These are phyloP conservation scores for Momotus momota DNA, from an alignment of 2,797 vertebrate genomes.

Conservation along the genomic window DNA sequence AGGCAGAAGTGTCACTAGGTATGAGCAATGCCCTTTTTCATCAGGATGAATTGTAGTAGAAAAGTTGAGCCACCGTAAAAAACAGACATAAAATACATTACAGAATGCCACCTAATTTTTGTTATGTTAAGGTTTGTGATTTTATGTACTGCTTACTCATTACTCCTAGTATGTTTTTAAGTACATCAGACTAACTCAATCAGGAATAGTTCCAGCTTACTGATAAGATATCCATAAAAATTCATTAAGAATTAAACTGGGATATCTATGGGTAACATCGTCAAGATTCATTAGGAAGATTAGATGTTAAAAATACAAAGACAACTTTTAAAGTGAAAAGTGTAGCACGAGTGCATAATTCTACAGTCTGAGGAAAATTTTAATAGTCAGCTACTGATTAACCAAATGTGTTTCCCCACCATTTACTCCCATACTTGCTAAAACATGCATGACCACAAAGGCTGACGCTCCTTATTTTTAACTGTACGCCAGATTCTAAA, in stretches of 20 bases:
- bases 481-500: background rate
- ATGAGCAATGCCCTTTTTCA: background rate
- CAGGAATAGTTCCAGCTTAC: slow-evolving; percentile 6
- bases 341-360: background rate
- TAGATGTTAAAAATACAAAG: slow-evolving; percentile 23
- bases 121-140: background rate
- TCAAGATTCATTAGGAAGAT: slow-evolving; percentile 38
- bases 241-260: background rate
- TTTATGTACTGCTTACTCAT: slow-evolving; percentile 48
- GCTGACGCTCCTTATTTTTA: background rate
- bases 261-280: background rate
- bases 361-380: slow-evolving; percentile 1
- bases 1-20: background rate
- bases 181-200: background rate
- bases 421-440: background rate
- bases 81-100: background rate
- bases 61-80: background rate
- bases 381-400: background rate
- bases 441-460: background rate
- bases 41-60: background rate
- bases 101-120: background rate
- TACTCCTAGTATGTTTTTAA: slow-evolving; percentile 39
- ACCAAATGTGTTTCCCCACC: background rate
- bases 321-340: slow-evolving; percentile 2
- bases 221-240: slow-evolving; percentile 44